Evolutionary conservation across 2,113 vertebrate genomes (phyloP), one percentile per base, ranked within the genome.

Genomic region (Antechinus flavipes): DNA sequence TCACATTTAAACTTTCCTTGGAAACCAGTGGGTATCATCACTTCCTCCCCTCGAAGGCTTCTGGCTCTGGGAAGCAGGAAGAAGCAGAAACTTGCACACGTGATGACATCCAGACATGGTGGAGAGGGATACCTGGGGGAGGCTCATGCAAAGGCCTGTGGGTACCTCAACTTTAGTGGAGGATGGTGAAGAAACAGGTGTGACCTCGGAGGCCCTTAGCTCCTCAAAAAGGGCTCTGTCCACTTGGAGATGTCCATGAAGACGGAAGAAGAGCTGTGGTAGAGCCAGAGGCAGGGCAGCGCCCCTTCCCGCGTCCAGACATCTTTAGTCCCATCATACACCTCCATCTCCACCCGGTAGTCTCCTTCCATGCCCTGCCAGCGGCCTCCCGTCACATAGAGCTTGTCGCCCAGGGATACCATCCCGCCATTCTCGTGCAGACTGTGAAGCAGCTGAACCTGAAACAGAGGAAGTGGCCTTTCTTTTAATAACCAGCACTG

Each of bases 351-450:
- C 58, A 99, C 99, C 0, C 97, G 98, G 92, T 99, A 99, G 97
- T 99, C 99, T 0, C 99, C 99, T 0, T 99, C 99, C 99, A 99
- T 99, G 12, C 99, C 99, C 96, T 99, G 99, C 99, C 99, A 99
- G 96, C 99, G 99, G 89, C 99, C 99, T 0, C 99, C 99, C 0
- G 99, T 99, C 96, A 99, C 98, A 0, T 99, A 99, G 14, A 99
- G 98, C 16, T 97, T 96, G 0, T 99, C 97, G 0, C 99, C 99
- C 97, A 99, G 97, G 0, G 99, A 95, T 61, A 99, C 99, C 97
- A 99, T 98, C 0, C 99, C 99, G 0, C 99, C 99, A 0, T 99
- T 99, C 98, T 99, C 99, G 0, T 99, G 99, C 4, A 99, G 99
- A 0, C 98, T 99, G 97, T 99, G 99, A 23, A 99, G 99, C 30